These are phyloP conservation scores for Piaya cayana DNA, from an alignment of 2,113 vertebrate species.

Conservation along the genomic window DNA sequence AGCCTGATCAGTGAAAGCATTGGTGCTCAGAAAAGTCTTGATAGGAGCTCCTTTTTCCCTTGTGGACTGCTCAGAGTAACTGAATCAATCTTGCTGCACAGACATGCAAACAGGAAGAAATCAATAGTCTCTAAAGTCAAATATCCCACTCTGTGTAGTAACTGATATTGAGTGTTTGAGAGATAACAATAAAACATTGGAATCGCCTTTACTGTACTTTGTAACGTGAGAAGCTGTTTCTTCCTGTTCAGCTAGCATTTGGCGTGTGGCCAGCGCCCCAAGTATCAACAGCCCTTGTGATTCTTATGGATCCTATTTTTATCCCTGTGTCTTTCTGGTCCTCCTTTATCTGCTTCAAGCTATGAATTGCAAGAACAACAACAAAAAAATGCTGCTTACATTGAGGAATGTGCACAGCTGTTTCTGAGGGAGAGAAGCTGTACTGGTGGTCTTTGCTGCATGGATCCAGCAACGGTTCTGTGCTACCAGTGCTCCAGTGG, in stretches of 20 bases:
- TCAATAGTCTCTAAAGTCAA: neutral
- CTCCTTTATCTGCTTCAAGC: slow-evolving; percentile 11
- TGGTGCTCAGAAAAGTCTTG: neutral
- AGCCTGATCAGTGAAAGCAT: neutral
- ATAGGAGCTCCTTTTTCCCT: neutral
- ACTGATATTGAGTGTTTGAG: neutral
- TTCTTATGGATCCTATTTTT: slow-evolving; percentile 45
- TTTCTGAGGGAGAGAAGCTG: neutral
- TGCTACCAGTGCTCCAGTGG: neutral
- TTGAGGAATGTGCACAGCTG: neutral
- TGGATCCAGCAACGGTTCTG: neutral
- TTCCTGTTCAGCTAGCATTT: neutral
- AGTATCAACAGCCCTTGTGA: slow-evolving; percentile 19
- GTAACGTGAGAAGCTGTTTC: slow-evolving; percentile 37
- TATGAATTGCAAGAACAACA: neutral
- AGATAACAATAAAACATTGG: neutral
- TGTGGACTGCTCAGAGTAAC: neutral
- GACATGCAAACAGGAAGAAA: neutral
- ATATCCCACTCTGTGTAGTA: neutral
- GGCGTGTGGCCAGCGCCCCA: neutral
- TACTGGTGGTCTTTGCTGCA: neutral
- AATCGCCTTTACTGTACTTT: neutral
- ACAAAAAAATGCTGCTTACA: neutral
- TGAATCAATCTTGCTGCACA: neutral
- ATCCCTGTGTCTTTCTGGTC: neutral